phyloP scores from a whole-genome alignment of 2,797 vertebrate species.

The Carduelis carduelis region DNA sequence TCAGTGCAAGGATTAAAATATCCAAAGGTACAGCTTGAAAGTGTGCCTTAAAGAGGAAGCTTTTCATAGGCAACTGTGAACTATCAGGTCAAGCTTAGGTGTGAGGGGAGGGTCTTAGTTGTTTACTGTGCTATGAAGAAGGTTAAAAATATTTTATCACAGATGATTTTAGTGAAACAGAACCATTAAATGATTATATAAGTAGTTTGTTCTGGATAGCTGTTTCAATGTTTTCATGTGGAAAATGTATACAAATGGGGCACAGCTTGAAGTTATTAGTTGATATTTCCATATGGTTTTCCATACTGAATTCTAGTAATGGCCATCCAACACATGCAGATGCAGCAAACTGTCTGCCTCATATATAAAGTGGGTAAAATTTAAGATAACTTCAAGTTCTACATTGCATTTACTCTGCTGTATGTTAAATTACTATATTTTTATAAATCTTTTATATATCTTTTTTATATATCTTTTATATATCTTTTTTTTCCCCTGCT shows the following conservation, averaged over 20 bases:
- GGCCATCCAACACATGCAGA: neutral
- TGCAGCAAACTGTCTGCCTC: neutral
- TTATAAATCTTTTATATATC: neutral
- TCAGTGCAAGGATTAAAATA: neutral
- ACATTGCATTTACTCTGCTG: neutral
- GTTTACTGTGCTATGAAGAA: neutral
- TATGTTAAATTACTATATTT: neutral
- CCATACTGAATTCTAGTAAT: neutral
- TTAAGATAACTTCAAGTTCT: neutral
- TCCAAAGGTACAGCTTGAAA: neutral
- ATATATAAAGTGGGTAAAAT: neutral
- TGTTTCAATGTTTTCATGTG: neutral
- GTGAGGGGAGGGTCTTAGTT: neutral
- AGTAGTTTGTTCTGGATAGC: neutral
- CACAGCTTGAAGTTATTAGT: neutral
- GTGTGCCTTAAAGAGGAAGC: neutral
- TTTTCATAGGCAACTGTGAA: neutral
- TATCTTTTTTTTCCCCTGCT: neutral
- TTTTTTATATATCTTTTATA: neutral
- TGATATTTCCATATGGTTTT: neutral
- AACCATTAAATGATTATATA: neutral
- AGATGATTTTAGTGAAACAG: neutral
- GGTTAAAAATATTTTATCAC: neutral
- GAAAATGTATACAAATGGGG: neutral
- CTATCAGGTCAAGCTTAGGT: neutral